Evolutionary conservation across 2,113 vertebrate species (phyloP), one percentile per base, ranked within the genome.

Genomic region (Perca flavescens): DNA sequence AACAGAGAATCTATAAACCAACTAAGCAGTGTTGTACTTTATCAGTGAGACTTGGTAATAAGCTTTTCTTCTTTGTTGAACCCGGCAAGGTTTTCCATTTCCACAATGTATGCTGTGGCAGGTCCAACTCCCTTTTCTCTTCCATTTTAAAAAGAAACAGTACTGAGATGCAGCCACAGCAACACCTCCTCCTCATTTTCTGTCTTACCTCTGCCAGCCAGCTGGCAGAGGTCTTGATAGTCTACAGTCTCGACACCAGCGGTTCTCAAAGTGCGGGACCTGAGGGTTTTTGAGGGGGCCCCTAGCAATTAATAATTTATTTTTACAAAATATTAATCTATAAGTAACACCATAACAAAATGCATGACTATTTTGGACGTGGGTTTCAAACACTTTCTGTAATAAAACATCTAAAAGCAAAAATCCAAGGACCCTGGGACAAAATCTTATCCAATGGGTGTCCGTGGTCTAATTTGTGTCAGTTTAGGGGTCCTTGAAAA

Each of bases 111-210:
- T 31, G 5, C 12, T 16, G 6, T 54, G 22, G 9, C 28, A 60
- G 43, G 53, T 65, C 40, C 28, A 50, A 1, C 4, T 25, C n/a
- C 47, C 1, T 25, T 22, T 65, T 36, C 11, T 79, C 21, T 28
- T 79, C 49, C 11, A 22, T 14, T 52, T 70, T 36, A 46, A 40
- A 43, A 43, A 77, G 1, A 15, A 16, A 57, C 31, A 31, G 25
- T n/a, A 3, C 6, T 31, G 28, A 71, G 43, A 53, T 58, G 19
- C 21, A 60, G 31, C 49, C 75, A 85, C n/a, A 78, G 7, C 22
- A 75, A 34, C 69, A 3, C 34, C 47, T 78, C 56, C 22, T 68
- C 56, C 31, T 58, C 40, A 13, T 9, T 14, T 15, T 68, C 25
- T 40, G 31, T 53, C 40, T 34, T 60, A n/a, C 58, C 19, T 31